Percentiles rank a stretch among this genome's conserved stretches.
Evolutionary conservation across 2,113 vertebrate genomes (phyloP).

Genomic region (Anoplopoma fimbria): DNA sequence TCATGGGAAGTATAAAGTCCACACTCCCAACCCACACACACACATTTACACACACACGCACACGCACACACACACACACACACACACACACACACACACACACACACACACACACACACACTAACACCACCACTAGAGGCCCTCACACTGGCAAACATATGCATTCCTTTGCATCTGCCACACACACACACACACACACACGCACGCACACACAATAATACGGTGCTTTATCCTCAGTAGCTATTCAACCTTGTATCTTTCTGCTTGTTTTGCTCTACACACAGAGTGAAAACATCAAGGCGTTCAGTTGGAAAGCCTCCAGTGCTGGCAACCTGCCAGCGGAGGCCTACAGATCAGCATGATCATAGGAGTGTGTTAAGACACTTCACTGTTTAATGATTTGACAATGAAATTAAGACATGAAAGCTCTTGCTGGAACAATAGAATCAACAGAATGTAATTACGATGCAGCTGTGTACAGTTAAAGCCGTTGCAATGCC

Average conservation of each 20-base stretch:
- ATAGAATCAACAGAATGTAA: conserved; percentile 53
- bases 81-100: conserved; percentile 5
- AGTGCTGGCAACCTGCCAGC: conserved; percentile 68
- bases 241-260: conserved; percentile 49
- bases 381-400: conserved; percentile 70
- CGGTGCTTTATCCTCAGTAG: conserved; percentile 39
- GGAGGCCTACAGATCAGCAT: conserved; percentile 72
- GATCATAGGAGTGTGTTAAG: conserved; percentile 68
- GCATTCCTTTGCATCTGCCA: conserved; percentile 50
- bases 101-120: conserved; percentile 48
- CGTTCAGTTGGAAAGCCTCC: conserved; percentile 68
- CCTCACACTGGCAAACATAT: conserved; percentile 48
- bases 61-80: conserved; percentile 58
- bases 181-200: conserved; percentile 23
- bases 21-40: not conserved
- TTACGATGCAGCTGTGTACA: conserved; percentile 55
- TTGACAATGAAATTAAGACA: conserved; percentile 71
- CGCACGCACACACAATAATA: conserved; percentile 12
- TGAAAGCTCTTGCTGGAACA: conserved; percentile 66
- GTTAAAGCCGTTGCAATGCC: conserved; percentile 33
- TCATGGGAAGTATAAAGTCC: conserved; percentile 57
- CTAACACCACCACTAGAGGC: conserved; percentile 27
- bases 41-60: not conserved
- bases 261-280: conserved; percentile 48
- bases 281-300: conserved; percentile 65